Evolutionary conservation across 2,113 vertebrate genomes (phyloP).

Genomic region (Protomyctophum bolini): DNA sequence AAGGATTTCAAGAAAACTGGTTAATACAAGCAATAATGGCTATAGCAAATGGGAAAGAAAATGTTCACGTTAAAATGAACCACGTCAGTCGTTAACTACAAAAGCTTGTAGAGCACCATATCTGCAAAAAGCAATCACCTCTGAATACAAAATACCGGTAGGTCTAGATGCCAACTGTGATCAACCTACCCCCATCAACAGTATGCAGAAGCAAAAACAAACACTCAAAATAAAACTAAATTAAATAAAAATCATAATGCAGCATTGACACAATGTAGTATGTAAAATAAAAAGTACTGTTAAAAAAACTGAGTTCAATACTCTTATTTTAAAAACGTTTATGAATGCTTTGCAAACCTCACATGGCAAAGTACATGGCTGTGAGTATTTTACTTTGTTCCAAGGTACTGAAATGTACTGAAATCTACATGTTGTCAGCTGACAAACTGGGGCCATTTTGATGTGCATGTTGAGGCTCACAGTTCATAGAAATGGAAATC

Average conservation of each 20-base stretch:
- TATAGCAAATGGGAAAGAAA: background rate
- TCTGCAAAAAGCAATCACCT: background rate
- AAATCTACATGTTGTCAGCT: constrained; percentile 12
- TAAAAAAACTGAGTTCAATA: constrained; percentile 36
- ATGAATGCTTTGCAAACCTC: constrained; percentile 1
- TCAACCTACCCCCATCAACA: background rate
- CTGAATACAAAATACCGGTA: constrained; percentile 29
- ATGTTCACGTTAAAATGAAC: background rate
- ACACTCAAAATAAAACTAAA: constrained; percentile 6
- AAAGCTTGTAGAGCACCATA: constrained; percentile 33
- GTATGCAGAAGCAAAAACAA: constrained; percentile 16
- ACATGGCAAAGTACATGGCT: background rate
- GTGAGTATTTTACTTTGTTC: background rate
- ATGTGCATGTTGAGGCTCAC: constrained; percentile 31
- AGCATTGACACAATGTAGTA: constrained; percentile 11
- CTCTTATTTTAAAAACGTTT: background rate
- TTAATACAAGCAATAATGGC: constrained; percentile 5
- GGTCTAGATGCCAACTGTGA: background rate
- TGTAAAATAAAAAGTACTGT: constrained; percentile 55
- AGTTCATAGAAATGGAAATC: constrained; percentile 11
- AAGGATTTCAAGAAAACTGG: constrained; percentile 4
- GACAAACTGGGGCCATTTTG: constrained; percentile 3
- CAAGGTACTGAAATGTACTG: background rate
- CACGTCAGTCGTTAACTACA: background rate
- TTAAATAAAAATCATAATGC: constrained; percentile 39